Conservation (phyloP, 2,888 invertebrate genomes). For the Meandrusa payeni region DNA sequence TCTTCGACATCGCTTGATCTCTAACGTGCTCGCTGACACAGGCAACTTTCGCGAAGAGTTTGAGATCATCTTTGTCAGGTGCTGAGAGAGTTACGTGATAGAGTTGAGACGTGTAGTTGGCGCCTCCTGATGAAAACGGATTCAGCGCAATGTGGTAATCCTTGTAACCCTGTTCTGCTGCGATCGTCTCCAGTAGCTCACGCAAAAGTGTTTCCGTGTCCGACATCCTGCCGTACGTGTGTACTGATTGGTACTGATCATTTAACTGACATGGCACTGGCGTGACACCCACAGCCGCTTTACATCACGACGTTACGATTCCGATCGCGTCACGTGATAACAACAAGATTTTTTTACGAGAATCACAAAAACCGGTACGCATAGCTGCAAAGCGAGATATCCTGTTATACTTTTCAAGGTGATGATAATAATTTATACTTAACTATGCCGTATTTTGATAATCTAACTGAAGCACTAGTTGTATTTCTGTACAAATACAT, state of each 20-base stretch:
- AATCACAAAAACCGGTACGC: too few species aligned
- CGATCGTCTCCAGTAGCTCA: constrained; percentile 37
- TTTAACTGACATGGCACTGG: background rate
- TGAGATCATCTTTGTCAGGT: constrained; percentile 32
- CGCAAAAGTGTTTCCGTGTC: constrained; percentile 36
- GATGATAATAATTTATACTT: too few species aligned
- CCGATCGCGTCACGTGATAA: too few species aligned
- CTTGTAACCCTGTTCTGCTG: constrained; percentile 36
- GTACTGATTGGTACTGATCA: constrained; percentile 8
- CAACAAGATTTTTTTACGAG: too few species aligned
- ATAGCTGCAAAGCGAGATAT: too few species aligned
- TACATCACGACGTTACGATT: constrained; percentile 6
- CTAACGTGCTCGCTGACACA: constrained; percentile 43
- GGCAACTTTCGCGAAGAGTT: constrained; percentile 41
- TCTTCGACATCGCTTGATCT: constrained; percentile 27
- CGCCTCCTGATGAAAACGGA: constrained; percentile 42
- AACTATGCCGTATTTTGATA: too few species aligned
- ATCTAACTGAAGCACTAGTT: too few species aligned
- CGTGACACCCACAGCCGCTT: background rate
- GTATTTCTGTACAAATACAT: too few species aligned
- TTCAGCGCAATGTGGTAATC: constrained; percentile 35
- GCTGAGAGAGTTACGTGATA: constrained; percentile 37
- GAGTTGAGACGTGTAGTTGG: constrained; percentile 50
- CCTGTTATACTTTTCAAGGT: too few species aligned
- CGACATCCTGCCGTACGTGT: constrained; percentile 33